Percentiles rank a stretch among this genome's conserved stretches.
These are phyloP conservation scores for Danio aesculapii DNA, from an alignment of 2,797 vertebrate genomes.

Conservation along the genomic window DNA sequence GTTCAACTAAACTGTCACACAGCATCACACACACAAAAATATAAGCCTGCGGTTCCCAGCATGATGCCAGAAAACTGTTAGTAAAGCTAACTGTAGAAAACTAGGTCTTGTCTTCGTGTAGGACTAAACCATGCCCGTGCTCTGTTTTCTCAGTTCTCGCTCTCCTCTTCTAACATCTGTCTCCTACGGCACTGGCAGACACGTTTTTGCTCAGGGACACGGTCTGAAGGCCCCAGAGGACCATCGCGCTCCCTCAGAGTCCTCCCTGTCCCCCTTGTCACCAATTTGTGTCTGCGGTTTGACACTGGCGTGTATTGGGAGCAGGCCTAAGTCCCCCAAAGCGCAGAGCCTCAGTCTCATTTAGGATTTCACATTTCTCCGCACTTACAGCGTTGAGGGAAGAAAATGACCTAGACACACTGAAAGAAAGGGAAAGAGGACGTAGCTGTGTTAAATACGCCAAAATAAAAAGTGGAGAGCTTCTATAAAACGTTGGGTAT, in stretches of 20 bases:
- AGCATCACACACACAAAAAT: neutral
- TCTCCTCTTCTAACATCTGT: slow-evolving; percentile 47
- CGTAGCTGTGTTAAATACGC: neutral
- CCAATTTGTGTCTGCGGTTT: slow-evolving; percentile 56
- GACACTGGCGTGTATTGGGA: slow-evolving; percentile 40
- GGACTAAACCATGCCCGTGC: neutral
- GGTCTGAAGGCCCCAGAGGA: slow-evolving; percentile 31
- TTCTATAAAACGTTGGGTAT: neutral
- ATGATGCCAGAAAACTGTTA: slow-evolving; percentile 23
- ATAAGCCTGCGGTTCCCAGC: neutral
- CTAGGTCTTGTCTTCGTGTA: slow-evolving; percentile 6
- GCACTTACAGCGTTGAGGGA: slow-evolving; percentile 15
- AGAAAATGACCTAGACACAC: slow-evolving; percentile 13
- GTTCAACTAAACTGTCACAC: neutral
- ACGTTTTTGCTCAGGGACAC: slow-evolving; percentile 47
- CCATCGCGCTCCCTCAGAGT: slow-evolving; percentile 20
- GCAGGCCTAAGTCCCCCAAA: slow-evolving; percentile 13
- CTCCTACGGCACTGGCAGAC: slow-evolving; percentile 39
- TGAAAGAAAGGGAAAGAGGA: neutral
- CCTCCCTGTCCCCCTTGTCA: slow-evolving; percentile 34
- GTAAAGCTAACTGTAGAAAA: slow-evolving; percentile 30
- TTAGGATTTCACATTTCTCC: slow-evolving; percentile 47
- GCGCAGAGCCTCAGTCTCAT: slow-evolving; percentile 17
- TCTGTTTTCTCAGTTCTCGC: slow-evolving; percentile 24
- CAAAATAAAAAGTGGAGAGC: neutral